Base-by-base conservation (phyloP, 2,113 vertebrate genomes). In the Corydoras maculifer region DNA sequence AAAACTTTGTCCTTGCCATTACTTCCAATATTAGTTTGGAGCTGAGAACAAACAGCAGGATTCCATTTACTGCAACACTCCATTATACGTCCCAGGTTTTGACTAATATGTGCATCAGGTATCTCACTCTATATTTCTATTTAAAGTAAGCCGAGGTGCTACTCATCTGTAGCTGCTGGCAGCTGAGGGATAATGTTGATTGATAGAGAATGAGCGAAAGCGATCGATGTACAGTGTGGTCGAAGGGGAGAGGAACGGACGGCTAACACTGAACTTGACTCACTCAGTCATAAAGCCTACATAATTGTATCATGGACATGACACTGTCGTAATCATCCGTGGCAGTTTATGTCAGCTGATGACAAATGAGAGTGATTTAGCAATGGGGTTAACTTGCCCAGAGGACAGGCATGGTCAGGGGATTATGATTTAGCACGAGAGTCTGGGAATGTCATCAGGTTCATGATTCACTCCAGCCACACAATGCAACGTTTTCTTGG, bases 281-380 rank as follows among this genome's bases (percentile, higher is more conserved):
- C 77, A 73, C 73, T 79, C 77, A 72, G 77, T 79, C 77, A 79
- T 76, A 79, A 79, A 79, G 74, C 77, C 70, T 74, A 79, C 75
- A 79, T 79, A 76, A 79, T 79, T 79, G 77, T 79, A 76, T 79
- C 74, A 79, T 58, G 70, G 77, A 79, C 77, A 79, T 79, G 77
- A 79, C 77, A 79, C 70, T 70, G 70, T 54, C 70, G 66, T 79
- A 76, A 79, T 76, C 74, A 79, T 79, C 77, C 77, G 31, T 76
- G 77, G 74, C 77, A 76, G 74, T 72, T 73, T 75, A 75, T 79
- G 77, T 79, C 77, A 79, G 70, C 50, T 73, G 77, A 72, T 79
- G 77, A 79, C 74, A 73, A 79, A 79, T 79, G 74, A 73, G 70
- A 58, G 55, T 75, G 74, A 79, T 79, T 76, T 76, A 70, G 69